Conservation (phyloP, 2,888 invertebrate genomes). For the Troglohyphantes excavatus region DNA sequence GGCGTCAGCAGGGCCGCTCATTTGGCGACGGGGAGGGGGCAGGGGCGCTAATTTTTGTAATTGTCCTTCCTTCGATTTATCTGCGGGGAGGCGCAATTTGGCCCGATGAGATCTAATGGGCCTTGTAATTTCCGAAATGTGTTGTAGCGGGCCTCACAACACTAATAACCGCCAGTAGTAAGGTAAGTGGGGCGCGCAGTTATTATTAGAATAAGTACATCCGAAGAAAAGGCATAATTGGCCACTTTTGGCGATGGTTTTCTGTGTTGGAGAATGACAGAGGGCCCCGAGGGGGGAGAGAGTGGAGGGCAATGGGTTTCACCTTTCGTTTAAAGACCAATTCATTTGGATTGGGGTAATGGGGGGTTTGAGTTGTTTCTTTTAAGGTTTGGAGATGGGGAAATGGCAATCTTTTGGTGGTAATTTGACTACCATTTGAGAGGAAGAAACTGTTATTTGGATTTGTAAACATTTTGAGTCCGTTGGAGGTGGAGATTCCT, state of each 20-base stretch:
- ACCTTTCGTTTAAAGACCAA: conserved; percentile 41
- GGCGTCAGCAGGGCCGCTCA: neutral
- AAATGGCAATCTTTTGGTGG: neutral
- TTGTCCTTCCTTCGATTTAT: conserved; percentile 61
- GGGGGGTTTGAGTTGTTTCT: neutral
- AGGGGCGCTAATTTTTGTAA: conserved; percentile 47
- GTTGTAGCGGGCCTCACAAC: conserved; percentile 17
- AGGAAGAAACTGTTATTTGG: no score
- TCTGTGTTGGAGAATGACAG: neutral
- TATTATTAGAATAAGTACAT: neutral
- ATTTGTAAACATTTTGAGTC: no score
- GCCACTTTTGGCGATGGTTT: conserved; percentile 20
- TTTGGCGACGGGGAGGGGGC: neutral
- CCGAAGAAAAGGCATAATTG: conserved; percentile 22
- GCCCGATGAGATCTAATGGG: conserved; percentile 62
- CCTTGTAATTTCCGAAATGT: conserved; percentile 66
- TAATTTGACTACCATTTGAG: neutral
- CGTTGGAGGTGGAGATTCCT: no score
- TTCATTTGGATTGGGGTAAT: conserved; percentile 26
- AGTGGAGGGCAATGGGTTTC: conserved; percentile 9
- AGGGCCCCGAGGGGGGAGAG: neutral
- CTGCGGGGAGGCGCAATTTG: conserved; percentile 71
- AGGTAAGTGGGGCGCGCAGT: conserved; percentile 21
- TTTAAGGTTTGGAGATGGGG: neutral
- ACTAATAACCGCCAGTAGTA: conserved; percentile 22